These are phyloP conservation scores for Ochotona princeps DNA, from an alignment of 2,113 vertebrate genomes.

Conservation along the genomic window DNA sequence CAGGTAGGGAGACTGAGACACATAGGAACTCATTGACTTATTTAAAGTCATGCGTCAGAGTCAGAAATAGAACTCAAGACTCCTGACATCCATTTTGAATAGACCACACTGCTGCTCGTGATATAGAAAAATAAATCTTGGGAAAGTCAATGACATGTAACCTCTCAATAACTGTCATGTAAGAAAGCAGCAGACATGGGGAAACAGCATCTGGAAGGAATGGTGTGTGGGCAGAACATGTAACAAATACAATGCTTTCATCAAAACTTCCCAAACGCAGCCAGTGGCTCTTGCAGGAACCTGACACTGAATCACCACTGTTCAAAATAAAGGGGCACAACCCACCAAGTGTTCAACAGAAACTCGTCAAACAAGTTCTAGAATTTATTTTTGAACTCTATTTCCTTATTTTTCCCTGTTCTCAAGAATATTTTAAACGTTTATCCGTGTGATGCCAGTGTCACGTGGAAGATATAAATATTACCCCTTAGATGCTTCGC, in stretches of 20 bases:
- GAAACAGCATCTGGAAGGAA: conserved; percentile 60
- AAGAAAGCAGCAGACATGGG: conserved; percentile 64
- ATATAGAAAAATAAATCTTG: conserved; percentile 65
- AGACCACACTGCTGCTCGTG: conserved; percentile 35
- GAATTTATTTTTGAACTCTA: conserved; percentile 82
- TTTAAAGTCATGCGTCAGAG: conserved; percentile 43
- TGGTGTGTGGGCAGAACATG: conserved; percentile 53
- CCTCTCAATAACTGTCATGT: conserved; percentile 61
- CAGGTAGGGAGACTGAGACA: conserved; percentile 50
- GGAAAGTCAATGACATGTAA: conserved; percentile 55
- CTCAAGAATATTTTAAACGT: conserved; percentile 80
- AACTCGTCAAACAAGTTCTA: conserved; percentile 81
- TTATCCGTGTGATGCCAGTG: conserved; percentile 63
- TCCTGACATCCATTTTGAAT: neutral
- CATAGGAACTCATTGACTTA: conserved; percentile 16
- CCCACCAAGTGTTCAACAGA: conserved; percentile 81
- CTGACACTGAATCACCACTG: conserved; percentile 75
- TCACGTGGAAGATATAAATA: conserved; percentile 75
- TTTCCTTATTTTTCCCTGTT: conserved; percentile 82
- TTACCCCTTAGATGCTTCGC: conserved; percentile 64
- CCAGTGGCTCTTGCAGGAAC: conserved; percentile 79
- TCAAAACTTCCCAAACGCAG: conserved; percentile 64
- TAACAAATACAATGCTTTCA: conserved; percentile 67
- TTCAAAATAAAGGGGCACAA: conserved; percentile 84
- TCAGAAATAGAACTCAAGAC: conserved; percentile 51